phyloP scores from a whole-genome alignment of 2,113 vertebrate genomes.

The Grantiella picta region DNA sequence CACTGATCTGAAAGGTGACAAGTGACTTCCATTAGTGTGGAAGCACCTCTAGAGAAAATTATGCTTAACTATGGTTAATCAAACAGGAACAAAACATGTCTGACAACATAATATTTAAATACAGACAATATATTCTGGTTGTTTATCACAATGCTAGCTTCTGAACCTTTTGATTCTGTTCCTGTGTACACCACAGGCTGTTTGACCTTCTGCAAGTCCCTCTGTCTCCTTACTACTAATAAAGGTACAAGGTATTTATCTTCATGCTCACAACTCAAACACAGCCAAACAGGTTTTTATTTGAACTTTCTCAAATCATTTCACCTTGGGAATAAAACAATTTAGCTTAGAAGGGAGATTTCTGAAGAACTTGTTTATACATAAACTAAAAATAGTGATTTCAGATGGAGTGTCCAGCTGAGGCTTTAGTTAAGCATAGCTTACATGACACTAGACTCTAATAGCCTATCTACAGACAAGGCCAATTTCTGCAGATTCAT shows the following conservation, averaged over 20 bases:
- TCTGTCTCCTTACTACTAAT: neutral
- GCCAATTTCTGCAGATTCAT: conserved; percentile 13
- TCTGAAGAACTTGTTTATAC: neutral
- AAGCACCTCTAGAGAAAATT: conserved; percentile 22
- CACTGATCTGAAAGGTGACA: neutral
- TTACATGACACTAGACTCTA: neutral
- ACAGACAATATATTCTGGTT: neutral
- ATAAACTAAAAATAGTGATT: conserved; percentile 5
- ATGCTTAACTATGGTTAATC: neutral
- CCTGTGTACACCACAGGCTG: neutral
- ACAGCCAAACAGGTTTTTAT: conserved; percentile 16
- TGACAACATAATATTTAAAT: neutral
- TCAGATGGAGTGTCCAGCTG: neutral
- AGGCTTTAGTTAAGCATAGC: neutral
- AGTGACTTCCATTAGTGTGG: neutral
- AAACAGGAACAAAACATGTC: neutral
- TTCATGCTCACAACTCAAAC: conserved; percentile 15
- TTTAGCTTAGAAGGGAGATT: neutral
- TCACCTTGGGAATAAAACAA: conserved; percentile 34
- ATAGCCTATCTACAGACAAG: neutral
- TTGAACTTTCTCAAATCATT: conserved; percentile 26
- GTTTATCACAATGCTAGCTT: neutral
- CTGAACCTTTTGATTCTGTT: neutral
- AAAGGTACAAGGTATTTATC: conserved; percentile 24
- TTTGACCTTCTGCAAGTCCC: neutral